phyloP scores from a whole-genome alignment of 2,113 vertebrate species.

The Anarhynchus alexandrinus region DNA sequence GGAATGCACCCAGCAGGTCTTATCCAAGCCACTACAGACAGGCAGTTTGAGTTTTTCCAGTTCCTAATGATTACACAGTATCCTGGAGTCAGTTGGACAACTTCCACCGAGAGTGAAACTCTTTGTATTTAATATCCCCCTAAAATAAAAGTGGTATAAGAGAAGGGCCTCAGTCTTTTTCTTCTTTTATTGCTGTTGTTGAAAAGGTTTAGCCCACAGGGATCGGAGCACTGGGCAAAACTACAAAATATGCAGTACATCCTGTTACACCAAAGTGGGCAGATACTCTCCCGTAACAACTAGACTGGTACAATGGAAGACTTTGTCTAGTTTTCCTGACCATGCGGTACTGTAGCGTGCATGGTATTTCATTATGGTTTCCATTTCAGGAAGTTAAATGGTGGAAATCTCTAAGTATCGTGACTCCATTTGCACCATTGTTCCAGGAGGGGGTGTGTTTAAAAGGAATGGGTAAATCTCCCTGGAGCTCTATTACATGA shows the following conservation, averaged over 20 bases:
- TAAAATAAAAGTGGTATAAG: slow-evolving; percentile 57
- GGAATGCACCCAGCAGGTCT: slow-evolving; percentile 54
- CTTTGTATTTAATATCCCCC: slow-evolving; percentile 59
- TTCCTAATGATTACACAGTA: slow-evolving; percentile 68
- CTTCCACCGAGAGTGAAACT: slow-evolving; percentile 36
- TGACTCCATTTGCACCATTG: slow-evolving; percentile 41
- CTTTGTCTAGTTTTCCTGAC: slow-evolving; percentile 48
- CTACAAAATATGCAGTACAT: slow-evolving; percentile 57
- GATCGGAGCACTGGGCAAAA: slow-evolving; percentile 26
- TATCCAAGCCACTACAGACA: slow-evolving; percentile 63
- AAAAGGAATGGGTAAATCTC: neutral
- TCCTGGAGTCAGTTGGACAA: slow-evolving; percentile 57
- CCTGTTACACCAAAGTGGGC: slow-evolving; percentile 43
- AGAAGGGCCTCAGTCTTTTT: slow-evolving; percentile 54
- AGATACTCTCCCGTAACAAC: slow-evolving; percentile 35
- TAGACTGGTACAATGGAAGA: slow-evolving; percentile 50
- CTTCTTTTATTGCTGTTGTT: slow-evolving; percentile 59
- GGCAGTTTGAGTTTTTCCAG: slow-evolving; percentile 67
- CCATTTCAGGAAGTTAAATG: slow-evolving; percentile 51
- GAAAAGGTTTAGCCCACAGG: slow-evolving; percentile 56
- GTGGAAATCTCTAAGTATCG: slow-evolving; percentile 31
- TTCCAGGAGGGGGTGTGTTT: neutral
- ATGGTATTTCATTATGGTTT: slow-evolving; percentile 44
- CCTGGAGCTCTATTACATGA: neutral
- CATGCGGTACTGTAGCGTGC: neutral